A percentile compares a stretch with the other conserved stretches of the same genome.
Evolutionary conservation across 1,140 invertebrate genomes (phyloP).

Genomic region (Musca vetustissima): DNA sequence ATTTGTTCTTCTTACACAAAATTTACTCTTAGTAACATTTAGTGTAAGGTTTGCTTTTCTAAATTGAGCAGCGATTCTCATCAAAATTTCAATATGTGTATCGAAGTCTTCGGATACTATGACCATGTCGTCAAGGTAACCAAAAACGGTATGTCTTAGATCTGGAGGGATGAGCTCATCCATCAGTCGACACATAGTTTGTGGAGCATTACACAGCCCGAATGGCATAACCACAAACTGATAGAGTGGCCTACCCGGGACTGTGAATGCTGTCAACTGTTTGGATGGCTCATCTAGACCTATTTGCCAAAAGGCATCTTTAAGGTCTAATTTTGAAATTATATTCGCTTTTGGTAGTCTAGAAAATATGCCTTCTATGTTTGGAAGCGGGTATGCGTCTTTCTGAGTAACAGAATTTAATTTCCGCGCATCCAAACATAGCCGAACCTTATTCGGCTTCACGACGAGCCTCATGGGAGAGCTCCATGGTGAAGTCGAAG

Average conservation of each 20-base stretch:
- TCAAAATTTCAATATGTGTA: background rate
- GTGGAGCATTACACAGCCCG: conserved; percentile 9
- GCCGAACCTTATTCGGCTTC: conserved; percentile 2
- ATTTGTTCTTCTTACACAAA: conserved; percentile 40
- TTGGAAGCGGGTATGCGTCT: conserved; percentile 8
- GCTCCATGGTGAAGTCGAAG: background rate
- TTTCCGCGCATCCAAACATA: conserved; percentile 14
- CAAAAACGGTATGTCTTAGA: conserved; percentile 30
- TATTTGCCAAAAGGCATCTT: conserved; percentile 17
- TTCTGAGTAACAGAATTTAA: conserved; percentile 4
- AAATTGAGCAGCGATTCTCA: background rate
- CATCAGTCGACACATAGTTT: conserved; percentile 31
- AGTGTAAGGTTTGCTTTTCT: conserved; percentile 54
- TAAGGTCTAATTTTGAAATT: conserved; percentile 1
- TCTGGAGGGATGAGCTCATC: conserved; percentile 50
- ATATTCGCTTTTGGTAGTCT: background rate
- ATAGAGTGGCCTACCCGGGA: conserved; percentile 46
- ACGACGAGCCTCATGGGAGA: conserved; percentile 11
- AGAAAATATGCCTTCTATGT: conserved; percentile 13
- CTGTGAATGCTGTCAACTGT: conserved; percentile 53
- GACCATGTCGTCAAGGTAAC: conserved; percentile 25
- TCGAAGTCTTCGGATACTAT: background rate
- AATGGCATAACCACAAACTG: conserved; percentile 25
- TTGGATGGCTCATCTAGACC: conserved; percentile 29
- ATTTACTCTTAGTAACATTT: conserved; percentile 56